Percentiles rank a stretch among this genome's conserved stretches.
Evolutionary conservation across 2,888 invertebrate genomes (phyloP).

Genomic region (Marronus borbonicus): DNA sequence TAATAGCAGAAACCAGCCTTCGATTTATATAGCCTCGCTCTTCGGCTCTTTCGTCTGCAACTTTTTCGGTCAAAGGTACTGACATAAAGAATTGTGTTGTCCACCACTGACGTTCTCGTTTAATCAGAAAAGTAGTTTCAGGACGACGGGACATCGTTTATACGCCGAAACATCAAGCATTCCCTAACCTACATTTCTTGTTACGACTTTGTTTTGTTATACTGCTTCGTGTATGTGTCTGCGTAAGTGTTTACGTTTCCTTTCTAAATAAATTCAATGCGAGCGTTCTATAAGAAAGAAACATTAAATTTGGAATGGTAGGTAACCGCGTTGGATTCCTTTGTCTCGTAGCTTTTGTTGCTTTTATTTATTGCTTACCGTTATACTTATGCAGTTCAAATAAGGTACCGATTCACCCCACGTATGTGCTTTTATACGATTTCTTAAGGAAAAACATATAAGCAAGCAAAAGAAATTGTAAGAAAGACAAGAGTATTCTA

Average conservation of each 20-base stretch:
- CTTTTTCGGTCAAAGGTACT: slow-evolving; percentile 35
- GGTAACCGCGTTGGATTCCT: slow-evolving; percentile 11
- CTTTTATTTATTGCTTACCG: too few relatives aligned
- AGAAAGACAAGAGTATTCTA: too few relatives aligned
- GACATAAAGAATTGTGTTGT: slow-evolving; percentile 44
- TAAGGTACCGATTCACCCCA: too few relatives aligned
- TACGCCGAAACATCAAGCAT: slow-evolving; percentile 54
- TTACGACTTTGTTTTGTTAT: slow-evolving; percentile 65
- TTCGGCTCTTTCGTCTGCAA: neutral
- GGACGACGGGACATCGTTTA: slow-evolving; percentile 53
- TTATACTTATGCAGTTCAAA: too few relatives aligned
- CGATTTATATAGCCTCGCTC: slow-evolving; percentile 24
- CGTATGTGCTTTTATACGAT: too few relatives aligned
- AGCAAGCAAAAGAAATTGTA: too few relatives aligned
- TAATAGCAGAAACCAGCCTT: slow-evolving; percentile 15
- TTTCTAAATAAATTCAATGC: slow-evolving; percentile 62
- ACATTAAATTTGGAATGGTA: slow-evolving; percentile 50
- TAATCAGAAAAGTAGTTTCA: slow-evolving; percentile 46
- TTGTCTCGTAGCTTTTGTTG: slow-evolving; percentile 18
- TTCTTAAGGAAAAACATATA: too few relatives aligned
- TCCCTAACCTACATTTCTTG: slow-evolving; percentile 62
- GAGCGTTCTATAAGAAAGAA: slow-evolving; percentile 49
- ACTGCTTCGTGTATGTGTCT: slow-evolving; percentile 52
- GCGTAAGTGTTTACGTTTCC: slow-evolving; percentile 21
- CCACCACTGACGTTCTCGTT: slow-evolving; percentile 41